Evolutionary conservation across 2,888 invertebrate species (phyloP).

Genomic region (Diaphora mendica): DNA sequence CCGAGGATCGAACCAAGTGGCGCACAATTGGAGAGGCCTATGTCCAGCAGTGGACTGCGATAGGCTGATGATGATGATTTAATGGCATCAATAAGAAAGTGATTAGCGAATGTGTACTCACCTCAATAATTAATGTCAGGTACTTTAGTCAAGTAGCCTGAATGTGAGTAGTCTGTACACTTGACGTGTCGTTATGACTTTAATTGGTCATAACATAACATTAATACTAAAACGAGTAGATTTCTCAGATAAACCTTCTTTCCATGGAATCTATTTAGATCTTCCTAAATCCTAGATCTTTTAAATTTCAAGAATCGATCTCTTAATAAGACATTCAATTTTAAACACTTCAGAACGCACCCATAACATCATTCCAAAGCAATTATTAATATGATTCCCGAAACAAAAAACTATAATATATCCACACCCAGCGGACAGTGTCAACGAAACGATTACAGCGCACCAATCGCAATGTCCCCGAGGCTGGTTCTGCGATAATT

Average conservation of each 20-base stretch:
- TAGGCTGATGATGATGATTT: too few relatives aligned
- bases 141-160: background rate
- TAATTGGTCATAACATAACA: background rate
- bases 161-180: background rate
- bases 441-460: slow-evolving; percentile 38
- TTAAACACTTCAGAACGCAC: background rate
- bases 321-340: background rate
- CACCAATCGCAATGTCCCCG: slow-evolving; percentile 38
- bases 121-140: background rate
- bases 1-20: too few relatives aligned
- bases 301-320: background rate
- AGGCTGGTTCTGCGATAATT: slow-evolving; percentile 45
- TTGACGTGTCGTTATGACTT: background rate
- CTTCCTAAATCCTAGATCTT: too few relatives aligned
- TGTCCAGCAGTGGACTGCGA: too few relatives aligned
- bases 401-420: slow-evolving; percentile 10
- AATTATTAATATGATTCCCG: background rate
- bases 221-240: too few relatives aligned
- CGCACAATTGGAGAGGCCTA: too few relatives aligned
- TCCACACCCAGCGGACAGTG: slow-evolving; percentile 4
- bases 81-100: too few relatives aligned
- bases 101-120: too few relatives aligned
- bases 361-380: background rate
- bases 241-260: too few relatives aligned
- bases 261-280: too few relatives aligned